Conservation (phyloP, 2,888 invertebrate genomes). For the Ophion ellenae region DNA sequence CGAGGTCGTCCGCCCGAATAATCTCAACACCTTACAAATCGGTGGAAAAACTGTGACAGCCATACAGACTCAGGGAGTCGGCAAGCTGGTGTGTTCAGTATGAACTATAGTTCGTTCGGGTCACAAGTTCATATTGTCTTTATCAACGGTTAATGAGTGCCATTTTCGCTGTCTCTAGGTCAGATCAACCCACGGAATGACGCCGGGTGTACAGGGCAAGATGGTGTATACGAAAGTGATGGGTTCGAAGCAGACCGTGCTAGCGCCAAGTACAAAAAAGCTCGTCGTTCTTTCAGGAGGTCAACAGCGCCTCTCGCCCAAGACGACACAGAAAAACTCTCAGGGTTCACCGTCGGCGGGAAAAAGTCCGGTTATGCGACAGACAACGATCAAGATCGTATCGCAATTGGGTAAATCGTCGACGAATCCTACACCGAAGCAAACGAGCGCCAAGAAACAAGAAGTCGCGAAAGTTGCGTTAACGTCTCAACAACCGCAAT, state of each 20-base stretch:
- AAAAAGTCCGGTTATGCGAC: constrained; percentile 78
- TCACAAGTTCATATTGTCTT: background rate
- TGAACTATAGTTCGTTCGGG: no score
- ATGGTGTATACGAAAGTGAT: constrained; percentile 79
- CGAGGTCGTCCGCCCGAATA: constrained; percentile 90
- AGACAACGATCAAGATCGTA: constrained; percentile 84
- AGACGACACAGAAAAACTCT: constrained; percentile 62
- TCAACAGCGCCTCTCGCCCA: constrained; percentile 73
- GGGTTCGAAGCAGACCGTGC: constrained; percentile 79
- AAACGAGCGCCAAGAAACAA: constrained; percentile 76
- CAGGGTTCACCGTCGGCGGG: constrained; percentile 62
- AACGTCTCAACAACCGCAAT: constrained; percentile 72
- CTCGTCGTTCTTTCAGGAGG: constrained; percentile 64
- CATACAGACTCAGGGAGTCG: constrained; percentile 73
- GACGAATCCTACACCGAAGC: constrained; percentile 73
- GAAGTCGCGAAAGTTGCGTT: constrained; percentile 77
- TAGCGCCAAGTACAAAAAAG: constrained; percentile 80
- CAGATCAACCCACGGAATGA: constrained; percentile 69
- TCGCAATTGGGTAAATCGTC: constrained; percentile 67
- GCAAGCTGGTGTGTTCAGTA: constrained; percentile 53
- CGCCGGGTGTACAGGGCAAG: constrained; percentile 72
- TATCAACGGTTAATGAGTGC: background rate
- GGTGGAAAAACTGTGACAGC: constrained; percentile 77
- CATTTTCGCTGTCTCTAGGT: constrained; percentile 55
- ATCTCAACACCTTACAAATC: constrained; percentile 76